Percentiles rank a stretch among this genome's conserved stretches.
Conservation (phyloP, 2,113 vertebrate species). For the Megaleporinus macrocephalus region DNA sequence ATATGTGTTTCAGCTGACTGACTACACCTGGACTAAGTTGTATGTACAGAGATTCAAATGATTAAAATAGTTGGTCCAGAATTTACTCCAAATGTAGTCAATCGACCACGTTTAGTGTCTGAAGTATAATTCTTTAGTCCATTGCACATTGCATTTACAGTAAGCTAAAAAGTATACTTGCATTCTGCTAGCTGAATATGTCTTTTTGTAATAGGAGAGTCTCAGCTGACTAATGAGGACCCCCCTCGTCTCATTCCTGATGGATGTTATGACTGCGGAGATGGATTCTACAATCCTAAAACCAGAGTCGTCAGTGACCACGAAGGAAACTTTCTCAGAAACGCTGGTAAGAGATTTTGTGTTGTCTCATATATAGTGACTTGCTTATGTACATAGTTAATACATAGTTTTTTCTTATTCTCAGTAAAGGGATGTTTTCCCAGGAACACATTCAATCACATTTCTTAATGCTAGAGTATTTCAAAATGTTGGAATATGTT, state of each 20-base stretch:
- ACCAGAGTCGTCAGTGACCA: conserved; percentile 83
- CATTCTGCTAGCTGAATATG: neutral
- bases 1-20: too few relatives aligned
- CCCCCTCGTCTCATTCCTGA: conserved; percentile 82
- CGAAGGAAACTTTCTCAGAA: conserved; percentile 81
- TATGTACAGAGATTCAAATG: too few relatives aligned
- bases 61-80: too few relatives aligned
- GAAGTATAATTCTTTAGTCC: too few relatives aligned
- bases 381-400: too few relatives aligned
- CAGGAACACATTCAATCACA: neutral
- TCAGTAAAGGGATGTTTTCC: neutral
- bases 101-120: too few relatives aligned
- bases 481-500: conserved; percentile 3
- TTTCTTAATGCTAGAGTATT: conserved; percentile 17
- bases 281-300: conserved; percentile 91
- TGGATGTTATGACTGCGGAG: conserved; percentile 89
- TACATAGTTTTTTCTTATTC: neutral
- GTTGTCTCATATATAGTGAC: neutral
- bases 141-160: too few relatives aligned
- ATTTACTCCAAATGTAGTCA: too few relatives aligned
- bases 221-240: conserved; percentile 85
- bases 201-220: conserved; percentile 77
- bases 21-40: too few relatives aligned
- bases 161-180: too few relatives aligned
- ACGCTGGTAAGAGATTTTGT: conserved; percentile 81